Percentiles rank a stretch among this genome's conserved stretches.
Evolutionary conservation across 1,140 invertebrate species (phyloP).

Genomic region (Sycophila sp.): DNA sequence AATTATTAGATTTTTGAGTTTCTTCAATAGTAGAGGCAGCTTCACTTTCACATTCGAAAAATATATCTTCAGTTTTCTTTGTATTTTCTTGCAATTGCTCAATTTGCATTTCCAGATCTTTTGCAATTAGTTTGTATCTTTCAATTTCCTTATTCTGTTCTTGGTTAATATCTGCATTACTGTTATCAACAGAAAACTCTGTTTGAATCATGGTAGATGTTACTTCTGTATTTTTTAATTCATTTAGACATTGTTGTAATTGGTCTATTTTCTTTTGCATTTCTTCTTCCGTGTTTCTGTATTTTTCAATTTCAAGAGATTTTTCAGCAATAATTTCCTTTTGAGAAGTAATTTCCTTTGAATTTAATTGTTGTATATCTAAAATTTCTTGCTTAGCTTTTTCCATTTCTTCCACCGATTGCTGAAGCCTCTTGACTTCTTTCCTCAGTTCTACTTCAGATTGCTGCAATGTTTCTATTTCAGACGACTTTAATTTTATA

Average conservation of each 20-base stretch:
- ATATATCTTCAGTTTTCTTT: neutral
- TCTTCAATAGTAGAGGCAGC: slow-evolving; percentile 4
- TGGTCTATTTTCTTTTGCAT: slow-evolving; percentile 1
- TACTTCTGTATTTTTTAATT: too few relatives aligned
- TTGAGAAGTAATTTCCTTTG: too few relatives aligned
- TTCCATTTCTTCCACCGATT: neutral
- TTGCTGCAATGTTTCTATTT: slow-evolving; percentile 32
- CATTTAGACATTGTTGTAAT: neutral
- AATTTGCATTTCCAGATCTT: neutral
- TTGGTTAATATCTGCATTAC: too few relatives aligned
- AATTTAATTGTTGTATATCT: too few relatives aligned
- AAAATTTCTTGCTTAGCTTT: too few relatives aligned
- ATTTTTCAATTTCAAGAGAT: neutral
- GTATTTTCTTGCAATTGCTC: neutral
- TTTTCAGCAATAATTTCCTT: neutral
- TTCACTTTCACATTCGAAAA: slow-evolving; percentile 18
- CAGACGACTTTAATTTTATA: slow-evolving; percentile 19
- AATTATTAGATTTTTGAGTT: neutral
- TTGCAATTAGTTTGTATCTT: neutral
- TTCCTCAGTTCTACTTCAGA: slow-evolving; percentile 8
- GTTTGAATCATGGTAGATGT: too few relatives aligned
- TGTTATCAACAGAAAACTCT: too few relatives aligned
- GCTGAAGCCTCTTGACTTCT: slow-evolving; percentile 2
- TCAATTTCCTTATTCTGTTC: neutral
- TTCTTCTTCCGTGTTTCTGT: slow-evolving; percentile 13